Evolutionary conservation across 2,797 vertebrate genomes (phyloP), one percentile per base, ranked within the genome.

Genomic region (Pseudomugil tenellus): DNA sequence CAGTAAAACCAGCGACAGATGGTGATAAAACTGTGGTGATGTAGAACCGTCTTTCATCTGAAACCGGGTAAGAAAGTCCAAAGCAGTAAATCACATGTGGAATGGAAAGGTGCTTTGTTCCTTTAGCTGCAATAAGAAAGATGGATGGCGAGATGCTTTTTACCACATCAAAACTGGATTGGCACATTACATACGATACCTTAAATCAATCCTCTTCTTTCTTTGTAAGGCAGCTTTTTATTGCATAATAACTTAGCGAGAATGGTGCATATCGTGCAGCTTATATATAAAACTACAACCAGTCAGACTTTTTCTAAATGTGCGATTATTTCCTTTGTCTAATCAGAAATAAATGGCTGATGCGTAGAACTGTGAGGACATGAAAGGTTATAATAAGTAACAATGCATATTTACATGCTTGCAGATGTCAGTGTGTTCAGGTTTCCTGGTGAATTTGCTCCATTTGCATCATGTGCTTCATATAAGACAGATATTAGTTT

Each of bases 31-130:
- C n/a, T 53, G 59, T 37, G 67, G 71, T 23, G 32, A 54, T 9
- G 28, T 55, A 58, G 70, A 81, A 77, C 49, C 13, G 70, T 71
- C 72, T 86, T 74, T 88, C 74, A 85, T 77, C 84, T 90, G 86
- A 89, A 84, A 86, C 81, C 74, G 49, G 64, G 39, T 16, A 7
- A 89, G 59, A 79, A 70, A 86, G 79, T 87, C 78, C 82, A 67
- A 72, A 68, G 63, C 69, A 29, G 57, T 85, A 84, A 89, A 89
- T 88, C 80, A 76, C 72, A 70, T 76, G 79, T 67, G 74, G 52
- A 77, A 74, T 10, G 65, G 28, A 26, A n/a, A 41, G 26, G 63
- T 74, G 55, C 81, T 86, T 88, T 84, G 72, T 89, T 85, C 67
- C 69, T 26, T 58, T 16, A 63, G 48, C 46, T 49, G 7, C 37